phyloP scores from a whole-genome alignment of 2,888 invertebrate species.

The Bombylius major region DNA sequence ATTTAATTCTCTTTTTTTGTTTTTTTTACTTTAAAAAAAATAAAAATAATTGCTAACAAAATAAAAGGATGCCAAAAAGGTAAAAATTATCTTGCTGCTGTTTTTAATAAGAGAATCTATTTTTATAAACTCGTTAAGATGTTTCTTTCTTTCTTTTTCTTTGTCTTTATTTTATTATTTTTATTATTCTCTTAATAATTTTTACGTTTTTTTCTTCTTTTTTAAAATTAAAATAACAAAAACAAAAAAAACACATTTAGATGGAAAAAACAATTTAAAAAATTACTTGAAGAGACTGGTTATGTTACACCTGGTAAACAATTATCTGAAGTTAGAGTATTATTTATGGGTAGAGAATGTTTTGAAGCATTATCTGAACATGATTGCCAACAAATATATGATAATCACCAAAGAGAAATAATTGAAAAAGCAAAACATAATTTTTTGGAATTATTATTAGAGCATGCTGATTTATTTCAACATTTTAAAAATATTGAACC shows the following conservation, averaged over 20 bases:
- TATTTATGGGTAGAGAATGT: slow-evolving; percentile 89
- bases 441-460: slow-evolving; percentile 82
- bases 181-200: too few relatives aligned
- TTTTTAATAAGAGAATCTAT: too few relatives aligned
- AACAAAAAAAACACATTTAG: slow-evolving; percentile 36
- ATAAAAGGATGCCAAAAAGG: slow-evolving; percentile 42
- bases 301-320: slow-evolving; percentile 94
- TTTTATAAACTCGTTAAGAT: too few relatives aligned
- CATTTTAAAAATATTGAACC: slow-evolving; percentile 84
- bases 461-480: slow-evolving; percentile 86
- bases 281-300: slow-evolving; percentile 81
- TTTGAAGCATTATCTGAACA: slow-evolving; percentile 83
- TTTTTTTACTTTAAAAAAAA: too few relatives aligned
- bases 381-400: slow-evolving; percentile 86
- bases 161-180: too few relatives aligned
- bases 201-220: too few relatives aligned
- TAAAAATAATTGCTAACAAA: not conserved
- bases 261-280: slow-evolving; percentile 89
- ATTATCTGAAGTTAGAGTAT: slow-evolving; percentile 74
- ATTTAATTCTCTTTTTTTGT: too few relatives aligned
- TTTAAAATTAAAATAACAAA: not conserved
- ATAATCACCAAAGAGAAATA: slow-evolving; percentile 82
- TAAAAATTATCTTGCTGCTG: slow-evolving; percentile 19
- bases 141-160: too few relatives aligned
- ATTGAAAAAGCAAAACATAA: slow-evolving; percentile 82